A percentile compares a stretch with the other conserved stretches of the same genome.
Evolutionary conservation across 2,113 vertebrate genomes (phyloP).

Genomic region (Machaerirhynchus nigripectus): DNA sequence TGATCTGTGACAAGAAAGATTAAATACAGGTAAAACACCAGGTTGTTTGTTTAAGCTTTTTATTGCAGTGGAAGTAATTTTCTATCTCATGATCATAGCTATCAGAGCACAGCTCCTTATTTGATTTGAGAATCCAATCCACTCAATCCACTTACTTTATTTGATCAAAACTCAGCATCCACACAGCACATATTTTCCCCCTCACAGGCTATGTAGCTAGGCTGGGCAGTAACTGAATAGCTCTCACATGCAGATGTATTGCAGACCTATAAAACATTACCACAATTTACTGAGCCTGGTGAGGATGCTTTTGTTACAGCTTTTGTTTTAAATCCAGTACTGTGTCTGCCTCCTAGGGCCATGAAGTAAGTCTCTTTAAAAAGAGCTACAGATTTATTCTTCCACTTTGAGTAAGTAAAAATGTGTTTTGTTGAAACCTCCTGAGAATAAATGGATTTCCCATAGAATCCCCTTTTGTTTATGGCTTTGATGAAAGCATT

Average conservation of each 20-base stretch:
- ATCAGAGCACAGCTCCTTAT: neutral
- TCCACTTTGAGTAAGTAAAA: conserved; percentile 65
- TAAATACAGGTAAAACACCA: neutral
- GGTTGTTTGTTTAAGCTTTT: neutral
- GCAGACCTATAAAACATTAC: neutral
- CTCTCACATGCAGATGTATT: neutral
- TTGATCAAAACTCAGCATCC: conserved; percentile 11
- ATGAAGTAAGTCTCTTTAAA: conserved; percentile 29
- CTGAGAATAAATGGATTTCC: conserved; percentile 59
- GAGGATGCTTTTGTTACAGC: conserved; percentile 32
- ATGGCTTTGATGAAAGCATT: conserved; percentile 59
- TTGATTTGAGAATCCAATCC: neutral
- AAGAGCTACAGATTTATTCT: conserved; percentile 64
- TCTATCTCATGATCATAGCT: neutral
- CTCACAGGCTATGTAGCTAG: neutral
- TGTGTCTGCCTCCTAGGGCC: conserved; percentile 39
- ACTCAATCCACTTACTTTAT: neutral
- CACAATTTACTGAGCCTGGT: conserved; percentile 19
- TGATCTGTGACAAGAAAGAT: neutral
- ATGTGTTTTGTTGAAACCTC: conserved; percentile 62
- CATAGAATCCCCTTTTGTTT: conserved; percentile 60
- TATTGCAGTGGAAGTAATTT: neutral
- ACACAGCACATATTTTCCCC: neutral
- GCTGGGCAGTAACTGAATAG: neutral
- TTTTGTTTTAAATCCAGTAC: conserved; percentile 62